Conservation (phyloP, 1,140 invertebrate genomes). For the Asobara japonica region DNA sequence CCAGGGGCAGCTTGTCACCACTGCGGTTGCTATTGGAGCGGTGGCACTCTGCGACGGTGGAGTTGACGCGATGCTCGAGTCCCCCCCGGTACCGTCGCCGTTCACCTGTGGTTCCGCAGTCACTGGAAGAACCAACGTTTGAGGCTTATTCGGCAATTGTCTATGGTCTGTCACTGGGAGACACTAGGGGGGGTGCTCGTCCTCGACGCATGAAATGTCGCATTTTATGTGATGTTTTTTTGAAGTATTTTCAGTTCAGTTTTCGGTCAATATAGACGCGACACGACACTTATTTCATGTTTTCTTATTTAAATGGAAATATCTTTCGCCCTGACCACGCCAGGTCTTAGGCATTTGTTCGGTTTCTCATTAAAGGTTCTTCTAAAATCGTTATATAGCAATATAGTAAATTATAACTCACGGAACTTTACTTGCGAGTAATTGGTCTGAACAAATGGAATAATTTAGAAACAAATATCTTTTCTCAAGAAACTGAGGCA, state of each 20-base stretch:
- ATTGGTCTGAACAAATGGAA: too few relatives aligned
- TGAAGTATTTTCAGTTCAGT: slow-evolving; percentile 6
- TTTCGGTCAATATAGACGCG: too few relatives aligned
- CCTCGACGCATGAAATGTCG: slow-evolving; percentile 35
- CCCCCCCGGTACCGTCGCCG: slow-evolving; percentile 54
- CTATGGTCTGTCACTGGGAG: slow-evolving; percentile 2
- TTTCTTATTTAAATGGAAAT: too few relatives aligned
- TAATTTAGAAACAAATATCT: too few relatives aligned
- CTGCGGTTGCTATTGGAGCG: slow-evolving; percentile 44
- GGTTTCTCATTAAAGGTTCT: too few relatives aligned
- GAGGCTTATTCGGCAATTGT: slow-evolving; percentile 42
- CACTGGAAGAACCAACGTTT: slow-evolving; percentile 54
- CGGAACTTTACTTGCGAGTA: too few relatives aligned
- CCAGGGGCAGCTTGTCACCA: slow-evolving; percentile 66
- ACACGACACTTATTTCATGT: too few relatives aligned
- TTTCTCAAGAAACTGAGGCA: too few relatives aligned
- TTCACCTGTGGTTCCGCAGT: slow-evolving; percentile 62
- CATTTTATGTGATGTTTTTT: slow-evolving; percentile 7
- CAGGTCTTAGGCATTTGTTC: too few relatives aligned
- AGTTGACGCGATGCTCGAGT: slow-evolving; percentile 63
- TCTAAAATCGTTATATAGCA: too few relatives aligned
- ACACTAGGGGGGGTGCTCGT: slow-evolving; percentile 24
- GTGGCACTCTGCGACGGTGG: slow-evolving; percentile 51
- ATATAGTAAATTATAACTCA: too few relatives aligned
- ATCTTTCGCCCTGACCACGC: too few relatives aligned